Evolutionary conservation across 2,888 invertebrate species (phyloP), one percentile per base, ranked within the genome.

Genomic region (Acanthopleura granulata): DNA sequence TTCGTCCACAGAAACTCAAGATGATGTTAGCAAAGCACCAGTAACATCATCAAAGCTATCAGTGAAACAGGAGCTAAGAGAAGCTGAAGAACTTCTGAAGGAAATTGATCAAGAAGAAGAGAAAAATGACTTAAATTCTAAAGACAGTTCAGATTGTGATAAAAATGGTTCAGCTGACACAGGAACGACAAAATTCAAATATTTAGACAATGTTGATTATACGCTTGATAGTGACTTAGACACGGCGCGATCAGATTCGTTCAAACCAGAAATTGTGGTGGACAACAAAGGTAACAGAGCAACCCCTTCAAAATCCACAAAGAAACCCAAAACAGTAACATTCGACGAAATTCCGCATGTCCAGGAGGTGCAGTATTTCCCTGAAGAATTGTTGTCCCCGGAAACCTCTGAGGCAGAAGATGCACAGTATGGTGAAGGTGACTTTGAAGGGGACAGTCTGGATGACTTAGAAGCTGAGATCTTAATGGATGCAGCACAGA

Each of bases 201-300:
- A 66, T 14, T 66, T 66, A 66, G 29, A 66, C 25, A 66, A 66
- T 27, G 29, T 66, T 1, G 66, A 66, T 27, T 22, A 66, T 25
- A n/a, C 12, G 1, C 29, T 66, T 12, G 66, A 57, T 12, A 57
- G 57, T 57, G 57, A 57, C 6, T 57, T 57, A 57, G 57, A 57
- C 22, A 57, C 57, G 1, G 57, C 57, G 4, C 18, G 57, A 57
- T 57, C 57, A n/a, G 57, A 57, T 1, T 3, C 12, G 18, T 40
- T 40, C 3, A 9, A 40, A 3, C 40, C 40, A 40, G 40, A 40
- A 40, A 40, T 40, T 40, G 40, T 40, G 40, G 18, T 22, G 18
- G 57, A 18, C 57, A 57, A 57, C 18, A 57, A 57, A n/a, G 57
- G 57, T 6, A 57, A 57, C 6, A 57, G 22, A n/a, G 57, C 22